These are phyloP conservation scores for Pteromalus puparum DNA, from an alignment of 1,140 invertebrate genomes.

Conservation along the genomic window DNA sequence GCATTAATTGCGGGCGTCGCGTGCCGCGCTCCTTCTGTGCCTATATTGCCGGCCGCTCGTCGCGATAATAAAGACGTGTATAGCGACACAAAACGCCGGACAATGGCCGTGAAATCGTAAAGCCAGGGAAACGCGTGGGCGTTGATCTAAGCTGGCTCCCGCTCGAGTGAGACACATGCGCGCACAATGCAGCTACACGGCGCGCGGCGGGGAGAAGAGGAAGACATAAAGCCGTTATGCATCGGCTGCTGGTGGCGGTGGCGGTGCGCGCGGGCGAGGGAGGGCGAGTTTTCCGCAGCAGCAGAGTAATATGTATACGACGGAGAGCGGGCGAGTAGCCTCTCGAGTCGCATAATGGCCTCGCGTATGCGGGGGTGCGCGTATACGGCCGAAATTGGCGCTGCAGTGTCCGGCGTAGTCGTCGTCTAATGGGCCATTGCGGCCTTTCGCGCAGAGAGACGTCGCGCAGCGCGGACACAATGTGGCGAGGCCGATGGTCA, in stretches of 20 bases:
- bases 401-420: conserved; percentile 7
- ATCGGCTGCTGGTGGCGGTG: no score
- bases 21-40: not conserved
- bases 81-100: conserved; percentile 39
- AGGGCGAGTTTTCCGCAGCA: conserved; percentile 40
- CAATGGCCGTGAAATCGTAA: conserved; percentile 64
- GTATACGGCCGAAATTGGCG: conserved; percentile 28
- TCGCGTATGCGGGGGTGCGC: not conserved
- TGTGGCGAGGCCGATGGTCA: conserved; percentile 27
- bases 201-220: not conserved
- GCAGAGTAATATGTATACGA: no score
- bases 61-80: conserved; percentile 10
- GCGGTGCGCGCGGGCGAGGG: not conserved
- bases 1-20: conserved; percentile 42
- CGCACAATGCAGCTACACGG: not conserved
- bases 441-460: conserved; percentile 4
- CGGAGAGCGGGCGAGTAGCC: conserved; percentile 47
- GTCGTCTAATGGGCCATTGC: conserved; percentile 42
- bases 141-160: conserved; percentile 58
- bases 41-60: no score
- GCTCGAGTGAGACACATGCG: conserved; percentile 42
- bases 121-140: conserved; percentile 64
- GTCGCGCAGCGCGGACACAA: conserved; percentile 2
- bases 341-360: conserved; percentile 27
- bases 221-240: not conserved